phyloP scores from a whole-genome alignment of 2,113 vertebrate genomes.

The Anoura caudifer region DNA sequence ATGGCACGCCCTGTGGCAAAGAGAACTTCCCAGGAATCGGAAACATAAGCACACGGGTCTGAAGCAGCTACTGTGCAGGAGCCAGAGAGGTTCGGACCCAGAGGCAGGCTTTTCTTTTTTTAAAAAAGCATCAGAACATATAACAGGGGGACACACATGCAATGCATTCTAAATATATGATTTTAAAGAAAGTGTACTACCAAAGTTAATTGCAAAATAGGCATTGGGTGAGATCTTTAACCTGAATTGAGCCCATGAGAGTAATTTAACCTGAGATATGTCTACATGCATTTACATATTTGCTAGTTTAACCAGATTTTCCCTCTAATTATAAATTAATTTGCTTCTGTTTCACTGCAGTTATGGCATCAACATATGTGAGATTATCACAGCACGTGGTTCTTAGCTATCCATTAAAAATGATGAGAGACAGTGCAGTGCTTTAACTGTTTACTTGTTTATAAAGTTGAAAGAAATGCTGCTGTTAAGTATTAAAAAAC shows the following conservation, averaged over 20 bases:
- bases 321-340: background rate
- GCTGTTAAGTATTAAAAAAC: background rate
- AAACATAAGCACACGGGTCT: conserved; percentile 86
- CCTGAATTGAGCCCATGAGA: conserved; percentile 27
- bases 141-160: background rate
- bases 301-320: background rate
- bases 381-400: background rate
- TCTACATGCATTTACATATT: background rate
- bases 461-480: background rate
- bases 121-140: conserved; percentile 67
- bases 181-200: background rate
- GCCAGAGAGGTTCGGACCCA: conserved; percentile 69
- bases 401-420: background rate
- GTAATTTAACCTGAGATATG: background rate
- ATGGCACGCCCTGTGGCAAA: conserved; percentile 91
- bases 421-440: background rate
- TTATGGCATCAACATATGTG: background rate
- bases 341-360: background rate
- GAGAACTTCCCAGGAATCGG: conserved; percentile 91
- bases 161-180: background rate
- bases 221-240: conserved; percentile 13
- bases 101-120: conserved; percentile 55
- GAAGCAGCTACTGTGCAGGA: conserved; percentile 80
- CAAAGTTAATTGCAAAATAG: background rate
- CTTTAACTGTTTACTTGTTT: conserved; percentile 40